phyloP scores from a whole-genome alignment of 2,113 vertebrate species.

The Galbula dea region DNA sequence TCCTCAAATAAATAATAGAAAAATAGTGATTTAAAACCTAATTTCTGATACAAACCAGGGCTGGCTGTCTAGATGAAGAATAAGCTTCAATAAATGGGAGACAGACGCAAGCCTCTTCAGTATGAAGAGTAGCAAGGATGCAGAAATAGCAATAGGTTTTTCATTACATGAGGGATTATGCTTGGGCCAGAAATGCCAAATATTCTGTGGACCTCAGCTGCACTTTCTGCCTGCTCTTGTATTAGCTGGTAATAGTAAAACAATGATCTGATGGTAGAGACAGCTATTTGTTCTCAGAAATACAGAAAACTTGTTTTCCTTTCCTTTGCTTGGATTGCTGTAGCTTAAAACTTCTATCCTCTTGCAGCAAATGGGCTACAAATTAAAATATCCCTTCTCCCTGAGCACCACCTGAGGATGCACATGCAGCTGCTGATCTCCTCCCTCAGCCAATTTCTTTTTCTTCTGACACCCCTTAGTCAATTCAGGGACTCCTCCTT shows the following conservation, averaged over 20 bases:
- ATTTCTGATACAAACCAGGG: constrained; percentile 79
- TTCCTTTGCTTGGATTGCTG: constrained; percentile 60
- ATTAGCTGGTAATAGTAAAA: constrained; percentile 85
- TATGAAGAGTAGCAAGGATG: constrained; percentile 77
- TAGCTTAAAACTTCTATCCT: constrained; percentile 45
- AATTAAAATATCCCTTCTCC: constrained; percentile 43
- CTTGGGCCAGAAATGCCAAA: constrained; percentile 71
- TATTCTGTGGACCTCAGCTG: constrained; percentile 75
- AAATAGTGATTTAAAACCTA: constrained; percentile 81
- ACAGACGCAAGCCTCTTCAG: constrained; percentile 75
- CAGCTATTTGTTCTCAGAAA: constrained; percentile 65
- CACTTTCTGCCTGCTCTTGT: constrained; percentile 69
- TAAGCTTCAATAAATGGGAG: constrained; percentile 81
- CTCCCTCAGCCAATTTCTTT: background rate
- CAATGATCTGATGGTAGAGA: constrained; percentile 59
- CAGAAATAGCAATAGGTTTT: constrained; percentile 82
- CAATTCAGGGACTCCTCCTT: background rate
- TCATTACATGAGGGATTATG: constrained; percentile 81
- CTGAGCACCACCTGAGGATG: constrained; percentile 39
- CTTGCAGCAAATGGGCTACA: constrained; percentile 54
- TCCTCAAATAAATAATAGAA: constrained; percentile 82
- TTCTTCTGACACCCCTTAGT: background rate
- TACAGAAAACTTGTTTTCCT: constrained; percentile 58
- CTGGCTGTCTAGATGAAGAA: constrained; percentile 79
- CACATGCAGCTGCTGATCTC: background rate